Conservation (phyloP, 2,888 invertebrate species). For the Torymus aiolomorphi region DNA sequence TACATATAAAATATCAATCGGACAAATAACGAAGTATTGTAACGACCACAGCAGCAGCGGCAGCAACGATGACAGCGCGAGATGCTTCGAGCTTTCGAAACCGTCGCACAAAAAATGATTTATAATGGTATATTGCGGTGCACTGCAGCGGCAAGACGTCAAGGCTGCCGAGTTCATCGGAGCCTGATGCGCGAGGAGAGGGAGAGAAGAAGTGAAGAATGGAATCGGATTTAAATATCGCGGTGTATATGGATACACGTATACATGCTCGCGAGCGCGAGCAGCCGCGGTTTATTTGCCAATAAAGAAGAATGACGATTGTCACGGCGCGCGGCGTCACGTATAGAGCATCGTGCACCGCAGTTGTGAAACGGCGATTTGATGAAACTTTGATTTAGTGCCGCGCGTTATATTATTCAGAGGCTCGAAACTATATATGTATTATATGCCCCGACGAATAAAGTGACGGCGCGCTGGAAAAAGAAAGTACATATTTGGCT, state of each 20-base stretch:
- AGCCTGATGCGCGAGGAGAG: not conserved
- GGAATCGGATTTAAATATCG: not conserved
- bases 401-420: too few species aligned
- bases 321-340: not conserved
- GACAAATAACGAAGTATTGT: not conserved
- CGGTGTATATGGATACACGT: too few species aligned
- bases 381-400: too few species aligned
- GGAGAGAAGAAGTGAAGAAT: slow-evolving; percentile 2
- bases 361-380: too few species aligned
- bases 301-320: not conserved
- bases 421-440: too few species aligned
- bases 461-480: too few species aligned
- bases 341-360: too few species aligned
- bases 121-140: not conserved
- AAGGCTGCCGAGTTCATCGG: slow-evolving; percentile 7
- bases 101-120: not conserved
- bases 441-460: too few species aligned
- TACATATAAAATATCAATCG: slow-evolving; percentile 2
- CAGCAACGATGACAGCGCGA: not conserved
- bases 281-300: not conserved
- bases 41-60: not conserved
- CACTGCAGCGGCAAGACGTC: not conserved
- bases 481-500: too few species aligned
- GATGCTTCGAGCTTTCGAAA: slow-evolving; percentile 5
- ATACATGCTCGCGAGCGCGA: too few species aligned